These are phyloP conservation scores for Galbula dea DNA, from an alignment of 2,113 vertebrate species.

Conservation along the genomic window DNA sequence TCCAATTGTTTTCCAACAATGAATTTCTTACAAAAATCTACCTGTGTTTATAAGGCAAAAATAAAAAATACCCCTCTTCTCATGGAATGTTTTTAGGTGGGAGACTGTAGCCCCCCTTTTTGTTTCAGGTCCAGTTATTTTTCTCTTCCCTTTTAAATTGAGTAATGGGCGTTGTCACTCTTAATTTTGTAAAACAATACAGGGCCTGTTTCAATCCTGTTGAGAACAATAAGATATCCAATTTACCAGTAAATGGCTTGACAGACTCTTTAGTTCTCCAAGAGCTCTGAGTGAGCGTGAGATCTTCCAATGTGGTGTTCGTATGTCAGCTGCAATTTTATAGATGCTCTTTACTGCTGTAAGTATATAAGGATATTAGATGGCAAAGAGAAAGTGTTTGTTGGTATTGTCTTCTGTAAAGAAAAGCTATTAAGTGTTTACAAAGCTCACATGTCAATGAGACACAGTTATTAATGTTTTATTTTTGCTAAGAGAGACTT, in stretches of 20 bases:
- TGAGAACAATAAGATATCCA: conserved; percentile 50
- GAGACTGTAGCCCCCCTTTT: background rate
- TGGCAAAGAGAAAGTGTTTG: conserved; percentile 29
- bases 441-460: background rate
- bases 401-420: conserved; percentile 9
- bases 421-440: conserved; percentile 17
- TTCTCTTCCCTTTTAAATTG: background rate
- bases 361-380: conserved; percentile 46
- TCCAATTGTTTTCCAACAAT: background rate
- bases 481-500: conserved; percentile 14
- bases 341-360: conserved; percentile 7
- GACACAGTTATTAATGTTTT: conserved; percentile 30
- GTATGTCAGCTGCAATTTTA: conserved; percentile 34
- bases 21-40: background rate
- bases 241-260: conserved; percentile 43
- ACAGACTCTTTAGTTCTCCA: conserved; percentile 40
- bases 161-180: conserved; percentile 35
- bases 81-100: background rate
- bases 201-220: conserved; percentile 19
- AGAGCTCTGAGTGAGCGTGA: background rate
- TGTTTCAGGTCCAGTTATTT: background rate
- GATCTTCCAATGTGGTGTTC: background rate
- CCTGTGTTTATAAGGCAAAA: too few relatives aligned
- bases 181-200: conserved; percentile 37
- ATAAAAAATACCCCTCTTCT: background rate